Percentiles rank a stretch among this genome's conserved stretches.
Evolutionary conservation across 2,888 invertebrate genomes (phyloP).

Genomic region (Aphrophora alni): DNA sequence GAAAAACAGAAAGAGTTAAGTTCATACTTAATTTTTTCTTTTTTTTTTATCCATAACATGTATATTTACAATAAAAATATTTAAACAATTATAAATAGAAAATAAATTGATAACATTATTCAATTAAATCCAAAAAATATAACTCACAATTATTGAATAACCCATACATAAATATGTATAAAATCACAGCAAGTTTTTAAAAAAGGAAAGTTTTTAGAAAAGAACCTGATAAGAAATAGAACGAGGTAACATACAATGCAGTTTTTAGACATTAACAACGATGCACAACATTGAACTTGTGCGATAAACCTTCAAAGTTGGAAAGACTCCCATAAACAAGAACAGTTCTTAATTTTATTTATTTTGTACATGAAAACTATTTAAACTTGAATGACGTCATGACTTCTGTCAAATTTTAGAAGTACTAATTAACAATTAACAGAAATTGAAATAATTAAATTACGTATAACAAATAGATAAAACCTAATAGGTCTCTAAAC

Average conservation of each 20-base stretch:
- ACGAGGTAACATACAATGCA: neutral
- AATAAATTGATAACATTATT: slow-evolving; percentile 6
- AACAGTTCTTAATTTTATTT: neutral
- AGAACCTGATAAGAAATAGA: neutral
- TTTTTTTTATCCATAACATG: no score
- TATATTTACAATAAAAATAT: no score
- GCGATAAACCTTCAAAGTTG: slow-evolving; percentile 4
- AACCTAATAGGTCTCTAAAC: neutral
- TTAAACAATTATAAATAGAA: neutral
- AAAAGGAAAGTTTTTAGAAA: neutral
- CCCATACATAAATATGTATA: neutral
- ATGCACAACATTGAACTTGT: neutral
- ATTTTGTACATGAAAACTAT: neutral
- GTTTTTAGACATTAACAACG: neutral
- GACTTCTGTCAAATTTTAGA: neutral
- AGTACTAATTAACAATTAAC: neutral
- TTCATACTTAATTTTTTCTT: neutral
- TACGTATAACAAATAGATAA: neutral
- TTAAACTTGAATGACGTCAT: neutral
- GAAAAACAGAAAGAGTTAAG: neutral
- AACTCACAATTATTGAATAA: neutral
- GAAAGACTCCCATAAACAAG: slow-evolving; percentile 4
- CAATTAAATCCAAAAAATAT: neutral
- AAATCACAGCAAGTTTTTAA: neutral
- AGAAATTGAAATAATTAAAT: neutral